These are phyloP conservation scores for Nycticebus coucang DNA, from an alignment of 2,113 vertebrate genomes.

Conservation along the genomic window DNA sequence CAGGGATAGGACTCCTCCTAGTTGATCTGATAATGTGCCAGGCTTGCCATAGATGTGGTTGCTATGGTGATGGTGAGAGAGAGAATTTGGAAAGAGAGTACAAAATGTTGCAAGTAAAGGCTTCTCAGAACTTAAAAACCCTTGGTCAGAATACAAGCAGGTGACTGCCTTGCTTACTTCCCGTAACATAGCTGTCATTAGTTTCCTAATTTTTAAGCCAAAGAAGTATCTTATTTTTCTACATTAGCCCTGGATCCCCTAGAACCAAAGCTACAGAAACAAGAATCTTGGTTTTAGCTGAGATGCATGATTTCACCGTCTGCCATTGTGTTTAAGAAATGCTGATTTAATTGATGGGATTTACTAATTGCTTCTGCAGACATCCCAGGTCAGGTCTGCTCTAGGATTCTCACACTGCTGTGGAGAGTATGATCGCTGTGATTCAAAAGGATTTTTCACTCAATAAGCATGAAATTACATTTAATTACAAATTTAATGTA, in stretches of 20 bases:
- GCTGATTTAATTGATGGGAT: rapidly evolving
- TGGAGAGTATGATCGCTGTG: neutral
- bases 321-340: rapidly evolving
- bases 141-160: neutral
- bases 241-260: neutral
- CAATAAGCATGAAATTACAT: conserved; percentile 81
- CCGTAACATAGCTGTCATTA: rapidly evolving
- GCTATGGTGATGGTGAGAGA: conserved; percentile 58
- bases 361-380: neutral
- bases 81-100: conserved; percentile 51
- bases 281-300: neutral
- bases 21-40: neutral
- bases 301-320: rapidly evolving
- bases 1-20: neutral
- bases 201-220: neutral
- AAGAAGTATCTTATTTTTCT: neutral
- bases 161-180: rapidly evolving
- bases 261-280: neutral
- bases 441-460: conserved; percentile 71
- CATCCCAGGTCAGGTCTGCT: neutral
- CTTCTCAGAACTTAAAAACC: neutral
- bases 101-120: neutral
- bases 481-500: conserved; percentile 85
- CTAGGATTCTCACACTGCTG: neutral
- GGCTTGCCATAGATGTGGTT: conserved; percentile 26